Conservation (phyloP, 2,113 vertebrate species). For the Dasyornis broadbenti region DNA sequence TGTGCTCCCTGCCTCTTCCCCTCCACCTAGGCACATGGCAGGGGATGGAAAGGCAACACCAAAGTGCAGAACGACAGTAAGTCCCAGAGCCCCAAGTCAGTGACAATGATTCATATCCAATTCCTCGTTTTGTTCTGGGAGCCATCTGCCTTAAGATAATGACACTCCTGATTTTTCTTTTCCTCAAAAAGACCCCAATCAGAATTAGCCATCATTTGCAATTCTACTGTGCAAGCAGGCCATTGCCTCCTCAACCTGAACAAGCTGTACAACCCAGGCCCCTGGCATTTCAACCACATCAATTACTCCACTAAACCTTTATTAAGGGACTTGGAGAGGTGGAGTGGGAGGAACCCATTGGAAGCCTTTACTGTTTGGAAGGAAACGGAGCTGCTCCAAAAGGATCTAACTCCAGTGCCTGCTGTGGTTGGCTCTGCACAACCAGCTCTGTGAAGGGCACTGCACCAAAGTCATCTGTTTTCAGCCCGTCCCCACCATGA, state of each 20-base stretch:
- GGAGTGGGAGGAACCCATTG: neutral
- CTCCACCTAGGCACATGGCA: neutral
- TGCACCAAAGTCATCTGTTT: constrained; percentile 91
- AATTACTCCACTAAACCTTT: neutral
- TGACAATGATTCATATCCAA: neutral
- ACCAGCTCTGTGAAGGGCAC: constrained; percentile 92
- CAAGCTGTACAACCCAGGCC: neutral
- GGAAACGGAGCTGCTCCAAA: constrained; percentile 97
- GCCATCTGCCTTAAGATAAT: neutral
- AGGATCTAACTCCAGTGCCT: constrained; percentile 84
- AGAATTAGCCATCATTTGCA: neutral
- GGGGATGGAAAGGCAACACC: neutral
- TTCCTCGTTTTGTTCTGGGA: neutral
- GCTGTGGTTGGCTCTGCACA: constrained; percentile 71
- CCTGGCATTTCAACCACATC: neutral
- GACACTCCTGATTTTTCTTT: neutral
- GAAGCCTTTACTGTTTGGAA: constrained; percentile 84
- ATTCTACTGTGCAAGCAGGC: neutral
- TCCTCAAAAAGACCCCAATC: neutral
- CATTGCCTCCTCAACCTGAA: neutral
- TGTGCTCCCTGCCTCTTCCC: neutral
- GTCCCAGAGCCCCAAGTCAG: neutral
- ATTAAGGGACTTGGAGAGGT: neutral
- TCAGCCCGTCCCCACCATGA: constrained; percentile 65
- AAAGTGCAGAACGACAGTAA: neutral